Percentiles rank a stretch among this genome's conserved stretches.
Evolutionary conservation across 2,797 vertebrate species (phyloP).

Genomic region (Enteromius thamalakanensis): DNA sequence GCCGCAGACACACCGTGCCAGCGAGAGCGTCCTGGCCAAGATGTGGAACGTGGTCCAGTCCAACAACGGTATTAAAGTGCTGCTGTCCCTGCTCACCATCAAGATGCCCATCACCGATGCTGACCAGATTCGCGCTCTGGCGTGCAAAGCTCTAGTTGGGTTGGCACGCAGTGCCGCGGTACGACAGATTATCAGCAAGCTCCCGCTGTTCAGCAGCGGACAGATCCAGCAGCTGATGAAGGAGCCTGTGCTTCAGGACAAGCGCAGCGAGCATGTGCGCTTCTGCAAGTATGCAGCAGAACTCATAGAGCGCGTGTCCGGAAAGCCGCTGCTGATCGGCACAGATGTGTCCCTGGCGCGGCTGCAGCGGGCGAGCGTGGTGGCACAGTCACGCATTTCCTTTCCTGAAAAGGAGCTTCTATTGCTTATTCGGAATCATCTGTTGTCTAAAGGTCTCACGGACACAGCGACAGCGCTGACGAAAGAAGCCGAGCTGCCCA

Average conservation of each 20-base stretch:
- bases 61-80: slow-evolving; percentile 99
- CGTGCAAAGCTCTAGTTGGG: slow-evolving; percentile 96
- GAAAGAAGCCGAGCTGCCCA: slow-evolving; percentile 95
- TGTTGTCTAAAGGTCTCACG: slow-evolving; percentile 93
- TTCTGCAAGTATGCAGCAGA: slow-evolving; percentile 97
- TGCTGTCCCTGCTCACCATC: slow-evolving; percentile 92
- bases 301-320: slow-evolving; percentile 95
- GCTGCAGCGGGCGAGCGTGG: slow-evolving; percentile 94
- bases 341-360: slow-evolving; percentile 95
- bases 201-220: slow-evolving; percentile 96
- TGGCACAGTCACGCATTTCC: slow-evolving; percentile 94
- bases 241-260: slow-evolving; percentile 97
- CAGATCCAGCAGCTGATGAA: slow-evolving; percentile 99
- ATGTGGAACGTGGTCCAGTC: slow-evolving; percentile 99
- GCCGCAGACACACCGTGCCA: slow-evolving; percentile 88
- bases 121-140: slow-evolving; percentile 93
- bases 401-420: slow-evolving; percentile 98
- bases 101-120: slow-evolving; percentile 99
- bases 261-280: slow-evolving; percentile 96
- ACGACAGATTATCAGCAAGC: slow-evolving; percentile 97
- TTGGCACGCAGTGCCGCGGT: slow-evolving; percentile 92
- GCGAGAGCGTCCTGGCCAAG: slow-evolving; percentile 91
- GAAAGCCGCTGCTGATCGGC: slow-evolving; percentile 93
- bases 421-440: slow-evolving; percentile 96
- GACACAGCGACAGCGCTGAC: slow-evolving; percentile 90